Conservation (phyloP, 2,113 vertebrate genomes). For the Sisor rabdophorus region DNA sequence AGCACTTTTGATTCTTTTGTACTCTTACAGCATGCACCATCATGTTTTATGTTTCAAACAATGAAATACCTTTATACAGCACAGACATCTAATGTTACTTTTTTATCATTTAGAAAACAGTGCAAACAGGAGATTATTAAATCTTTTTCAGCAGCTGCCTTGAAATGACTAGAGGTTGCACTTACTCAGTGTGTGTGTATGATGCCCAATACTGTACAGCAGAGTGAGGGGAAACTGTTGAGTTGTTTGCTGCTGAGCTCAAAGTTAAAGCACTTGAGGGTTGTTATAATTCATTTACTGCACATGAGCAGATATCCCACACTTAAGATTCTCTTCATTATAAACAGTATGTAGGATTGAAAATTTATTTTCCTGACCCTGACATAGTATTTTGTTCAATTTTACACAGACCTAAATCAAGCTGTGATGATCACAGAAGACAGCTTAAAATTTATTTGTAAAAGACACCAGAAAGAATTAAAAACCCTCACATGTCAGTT, state of each 20-base stretch:
- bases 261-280: constrained; percentile 25
- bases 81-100: neutral
- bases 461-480: constrained; percentile 27
- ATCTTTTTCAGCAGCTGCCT: constrained; percentile 21
- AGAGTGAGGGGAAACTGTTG: constrained; percentile 11
- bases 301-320: constrained; percentile 5
- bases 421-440: constrained; percentile 2
- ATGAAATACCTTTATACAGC: neutral
- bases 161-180: constrained; percentile 6
- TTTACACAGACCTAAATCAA: neutral
- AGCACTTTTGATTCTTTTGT: neutral
- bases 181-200: neutral
- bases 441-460: constrained; percentile 7
- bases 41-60: neutral
- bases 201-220: constrained; percentile 9
- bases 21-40: neutral
- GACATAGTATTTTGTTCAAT: no score
- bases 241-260: constrained; percentile 23
- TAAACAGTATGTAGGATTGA: no score
- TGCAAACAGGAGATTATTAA: constrained; percentile 1
- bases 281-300: constrained; percentile 11
- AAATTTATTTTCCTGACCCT: no score
- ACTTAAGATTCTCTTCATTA: neutral
- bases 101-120: constrained; percentile 1
- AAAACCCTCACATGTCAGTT: constrained; percentile 13